Evolutionary conservation across 2,113 vertebrate species (phyloP).

Genomic region (Tenebrosternarchus preto): DNA sequence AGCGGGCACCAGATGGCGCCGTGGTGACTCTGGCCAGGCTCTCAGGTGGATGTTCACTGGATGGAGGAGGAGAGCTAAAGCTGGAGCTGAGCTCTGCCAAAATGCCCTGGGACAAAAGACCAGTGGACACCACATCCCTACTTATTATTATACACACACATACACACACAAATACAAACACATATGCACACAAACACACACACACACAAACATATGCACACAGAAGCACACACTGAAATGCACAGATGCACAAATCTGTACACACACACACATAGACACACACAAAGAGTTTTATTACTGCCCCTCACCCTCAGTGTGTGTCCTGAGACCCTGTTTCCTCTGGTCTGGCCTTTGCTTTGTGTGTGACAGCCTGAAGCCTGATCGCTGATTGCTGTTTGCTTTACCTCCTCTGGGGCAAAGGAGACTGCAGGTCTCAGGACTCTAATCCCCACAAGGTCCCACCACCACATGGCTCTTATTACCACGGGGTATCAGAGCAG

Average conservation of each 20-base stretch:
- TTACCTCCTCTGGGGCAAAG: slow-evolving; percentile 70
- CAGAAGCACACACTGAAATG: slow-evolving; percentile 1
- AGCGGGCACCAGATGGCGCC: slow-evolving; percentile 74
- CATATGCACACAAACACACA: too few relatives aligned
- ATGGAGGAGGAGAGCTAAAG: neutral
- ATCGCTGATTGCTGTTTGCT: slow-evolving; percentile 78
- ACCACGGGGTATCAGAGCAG: slow-evolving; percentile 33
- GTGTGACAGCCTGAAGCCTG: slow-evolving; percentile 64
- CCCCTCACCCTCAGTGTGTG: slow-evolving; percentile 36
- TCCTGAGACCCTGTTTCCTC: neutral
- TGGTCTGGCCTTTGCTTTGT: slow-evolving; percentile 61
- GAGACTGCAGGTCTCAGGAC: slow-evolving; percentile 67
- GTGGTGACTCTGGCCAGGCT: slow-evolving; percentile 31
- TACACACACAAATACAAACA: too few relatives aligned
- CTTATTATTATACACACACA: neutral
- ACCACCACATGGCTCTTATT: slow-evolving; percentile 42
- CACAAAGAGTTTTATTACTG: slow-evolving; percentile 36
- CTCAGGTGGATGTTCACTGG: slow-evolving; percentile 37
- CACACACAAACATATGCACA: slow-evolving; percentile 27
- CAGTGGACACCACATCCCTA: neutral
- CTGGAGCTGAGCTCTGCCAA: neutral
- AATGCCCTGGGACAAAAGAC: neutral
- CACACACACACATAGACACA: slow-evolving; percentile 43
- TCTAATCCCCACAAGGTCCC: slow-evolving; percentile 66
- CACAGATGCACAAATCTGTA: neutral